Base-by-base conservation (phyloP, 2,113 vertebrate genomes). In the Pelobates fuscus region DNA sequence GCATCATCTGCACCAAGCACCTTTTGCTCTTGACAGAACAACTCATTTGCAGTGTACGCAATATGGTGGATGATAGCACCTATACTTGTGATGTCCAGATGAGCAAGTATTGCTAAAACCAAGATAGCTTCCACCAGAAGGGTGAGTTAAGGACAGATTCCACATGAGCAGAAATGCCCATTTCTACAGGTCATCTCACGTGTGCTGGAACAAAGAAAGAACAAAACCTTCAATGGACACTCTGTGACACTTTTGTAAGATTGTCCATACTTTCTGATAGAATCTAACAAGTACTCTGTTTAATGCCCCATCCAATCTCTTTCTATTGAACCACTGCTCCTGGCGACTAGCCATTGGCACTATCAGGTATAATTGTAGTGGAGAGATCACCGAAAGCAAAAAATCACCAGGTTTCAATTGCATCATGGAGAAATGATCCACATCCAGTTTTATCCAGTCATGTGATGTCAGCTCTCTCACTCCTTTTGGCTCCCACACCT, bases 191-290 rank as follows among this genome's bases (percentile, higher is more conserved):
- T 84, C 85, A 98, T 96, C 96, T 99, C 97, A 89, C 88, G 92
- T 63, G 96, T 99, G 62, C 96, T 96, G 20, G 97, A 98, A 67
- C n/a, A 95, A 96, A 11, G 94, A 96, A 61, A 99, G 95, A 70
- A 99, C 93, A 76, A 95, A 97, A 2, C 96, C 96, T 83, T 98
- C 96, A 24, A 99, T 92, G 21, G 97, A 96, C 71, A 99, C 90
- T 23, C 97, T 96, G 1, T 98, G 96, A 81, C 97, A 99, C 92
- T 98, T 98, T 85, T 99, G 96, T 60, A 99, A 88, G 82, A 98
- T 88, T 86, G 92, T 95, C 97, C 97, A 99, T 54, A 99, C 95
- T 80, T 98, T 97, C 84, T 96, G 94, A 80, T 98, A 98, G 86
- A 99, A 99, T n/a, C 96, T 95, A 8, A 97, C 77, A 0, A 95